Evolutionary conservation across 2,888 invertebrate species (phyloP).

Genomic region (Drosophila picticornis): DNA sequence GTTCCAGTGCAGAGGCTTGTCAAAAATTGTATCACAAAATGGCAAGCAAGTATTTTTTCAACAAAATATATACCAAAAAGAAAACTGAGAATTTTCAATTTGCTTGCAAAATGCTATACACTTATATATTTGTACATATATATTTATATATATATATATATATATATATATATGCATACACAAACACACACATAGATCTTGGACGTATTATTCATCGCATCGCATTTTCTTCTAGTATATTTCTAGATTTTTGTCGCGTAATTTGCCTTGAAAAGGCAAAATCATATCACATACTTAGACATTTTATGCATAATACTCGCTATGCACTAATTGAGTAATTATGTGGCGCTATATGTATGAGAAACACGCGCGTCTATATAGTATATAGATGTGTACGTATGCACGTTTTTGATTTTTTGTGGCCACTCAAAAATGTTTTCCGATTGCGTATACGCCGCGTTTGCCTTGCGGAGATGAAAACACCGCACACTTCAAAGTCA

Average conservation of each 20-base stretch:
- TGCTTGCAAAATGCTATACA: slow-evolving; percentile 42
- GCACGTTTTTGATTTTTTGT: slow-evolving; percentile 43
- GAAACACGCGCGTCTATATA: slow-evolving; percentile 48
- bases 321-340: slow-evolving; percentile 67
- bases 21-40: slow-evolving; percentile 37
- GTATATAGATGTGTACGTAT: slow-evolving; percentile 21
- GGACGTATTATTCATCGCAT: slow-evolving; percentile 69
- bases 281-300: slow-evolving; percentile 69
- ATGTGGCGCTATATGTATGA: slow-evolving; percentile 53
- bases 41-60: slow-evolving; percentile 42
- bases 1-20: slow-evolving; percentile 38
- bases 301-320: slow-evolving; percentile 59
- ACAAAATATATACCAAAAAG: slow-evolving; percentile 2
- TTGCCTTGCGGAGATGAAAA: slow-evolving; percentile 46
- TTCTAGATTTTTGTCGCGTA: slow-evolving; percentile 37
- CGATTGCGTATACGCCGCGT: slow-evolving; percentile 77
- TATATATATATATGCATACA: slow-evolving; percentile 6
- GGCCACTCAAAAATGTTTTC: slow-evolving; percentile 21
- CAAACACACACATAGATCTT: slow-evolving; percentile 15
- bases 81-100: slow-evolving; percentile 45
- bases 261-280: slow-evolving; percentile 58
- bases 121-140: slow-evolving; percentile 16
- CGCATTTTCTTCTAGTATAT: slow-evolving; percentile 37
- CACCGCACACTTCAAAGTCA: slow-evolving; percentile 79
- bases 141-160: slow-evolving; percentile 14